Base-by-base conservation (phyloP, 2,888 invertebrate genomes). In the Hypomecis atomaria region DNA sequence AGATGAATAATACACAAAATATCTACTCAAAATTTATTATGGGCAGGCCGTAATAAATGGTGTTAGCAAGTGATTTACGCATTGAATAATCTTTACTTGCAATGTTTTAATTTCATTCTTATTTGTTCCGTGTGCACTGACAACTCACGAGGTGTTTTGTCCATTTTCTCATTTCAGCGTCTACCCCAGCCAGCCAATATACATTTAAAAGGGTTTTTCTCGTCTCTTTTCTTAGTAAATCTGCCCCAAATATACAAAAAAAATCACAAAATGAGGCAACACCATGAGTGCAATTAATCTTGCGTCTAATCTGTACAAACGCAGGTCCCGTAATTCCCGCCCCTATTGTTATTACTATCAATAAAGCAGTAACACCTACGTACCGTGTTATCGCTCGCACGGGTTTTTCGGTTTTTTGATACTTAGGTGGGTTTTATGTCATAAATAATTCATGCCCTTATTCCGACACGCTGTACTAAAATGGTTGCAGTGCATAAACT, bases 391-490 rank as follows among this genome's bases (percentile, higher is more conserved):
- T 67, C 60, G 56, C 60, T 37, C 37, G 54, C 63, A 23, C 64
- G 55, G 63, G 37, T 40, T 61, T 68, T 66, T 68, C 64, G 61
- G 62, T 61, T 70, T 71, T 71, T 60, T 63, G 69, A 67, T 70
- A 65, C 69, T 71, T 65, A 70, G 65, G 66, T 53, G 66, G 67
- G 70, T 62, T 69, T 72, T 62, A 47, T 59, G 52, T 55, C 66
- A 71, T 75, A 70, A 71, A 75, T 75, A 71, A 75, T 75, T 75
- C 75, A 75, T 71, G 50, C 52, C 13, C 34, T 36, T 36, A 44
- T 57, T 58, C 42, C 23, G 36, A 40, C 34, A 55, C 44, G 48
- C 10, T 47, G 44, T 47, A 34, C 49, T 23, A 8, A 11, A 2
- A 36, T 34, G 36, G 33, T 3, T 0, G 1, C 34, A 59, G 64